phyloP scores from a whole-genome alignment of 2,888 invertebrate species.

The Drosophila paranaensis region DNA sequence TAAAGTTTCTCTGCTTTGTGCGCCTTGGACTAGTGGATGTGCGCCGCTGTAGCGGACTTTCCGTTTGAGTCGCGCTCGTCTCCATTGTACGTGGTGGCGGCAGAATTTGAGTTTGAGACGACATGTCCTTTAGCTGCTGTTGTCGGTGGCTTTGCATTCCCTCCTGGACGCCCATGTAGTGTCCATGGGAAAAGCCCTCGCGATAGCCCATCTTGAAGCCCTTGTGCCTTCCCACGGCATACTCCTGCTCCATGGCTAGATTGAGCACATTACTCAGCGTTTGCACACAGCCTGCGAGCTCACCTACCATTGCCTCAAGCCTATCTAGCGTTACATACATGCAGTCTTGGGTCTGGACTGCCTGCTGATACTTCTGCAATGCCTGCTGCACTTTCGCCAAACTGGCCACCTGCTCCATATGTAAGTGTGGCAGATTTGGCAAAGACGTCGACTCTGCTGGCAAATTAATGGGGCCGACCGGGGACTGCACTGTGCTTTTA shows the following conservation, averaged over 20 bases:
- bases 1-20: background rate
- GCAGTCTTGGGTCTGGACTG: slow-evolving; percentile 10
- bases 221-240: slow-evolving; percentile 50
- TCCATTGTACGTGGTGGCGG: background rate
- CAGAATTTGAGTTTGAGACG: slow-evolving; percentile 24
- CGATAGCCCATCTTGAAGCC: slow-evolving; percentile 62
- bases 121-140: background rate
- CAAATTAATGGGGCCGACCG: slow-evolving; percentile 45
- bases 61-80: slow-evolving; percentile 22
- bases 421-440: slow-evolving; percentile 51
- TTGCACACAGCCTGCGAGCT: slow-evolving; percentile 48
- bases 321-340: slow-evolving; percentile 23
- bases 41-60: background rate
- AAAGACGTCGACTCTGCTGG: slow-evolving; percentile 32
- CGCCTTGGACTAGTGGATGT: slow-evolving; percentile 5
- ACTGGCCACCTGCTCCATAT: slow-evolving; percentile 54
- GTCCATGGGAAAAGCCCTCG: slow-evolving; percentile 64
- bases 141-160: slow-evolving; percentile 29
- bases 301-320: slow-evolving; percentile 36
- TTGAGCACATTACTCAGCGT: slow-evolving; percentile 61
- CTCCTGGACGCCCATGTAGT: slow-evolving; percentile 65
- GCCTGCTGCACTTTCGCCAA: slow-evolving; percentile 51
- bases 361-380: slow-evolving; percentile 37
- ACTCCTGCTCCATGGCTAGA: slow-evolving; percentile 65
- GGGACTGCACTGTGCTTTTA: slow-evolving; percentile 26